Evolutionary conservation across 2,888 invertebrate species (phyloP).

Genomic region (Drosophila koepferae): DNA sequence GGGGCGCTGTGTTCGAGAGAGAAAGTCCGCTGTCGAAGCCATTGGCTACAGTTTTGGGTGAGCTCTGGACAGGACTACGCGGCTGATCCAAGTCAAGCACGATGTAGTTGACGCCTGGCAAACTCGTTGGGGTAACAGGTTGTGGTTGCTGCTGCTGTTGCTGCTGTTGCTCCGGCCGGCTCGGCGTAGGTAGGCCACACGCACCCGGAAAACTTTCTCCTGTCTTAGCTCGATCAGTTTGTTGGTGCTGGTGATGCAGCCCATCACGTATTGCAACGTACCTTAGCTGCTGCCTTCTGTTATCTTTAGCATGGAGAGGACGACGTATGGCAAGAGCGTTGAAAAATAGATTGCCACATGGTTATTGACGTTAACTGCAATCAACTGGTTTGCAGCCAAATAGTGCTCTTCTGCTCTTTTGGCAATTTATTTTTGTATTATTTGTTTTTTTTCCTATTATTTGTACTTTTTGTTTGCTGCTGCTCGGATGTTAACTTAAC

Average conservation of each 20-base stretch:
- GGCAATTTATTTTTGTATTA: no score
- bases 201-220: slow-evolving; percentile 88
- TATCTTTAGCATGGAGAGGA: slow-evolving; percentile 36
- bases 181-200: slow-evolving; percentile 78
- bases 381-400: not conserved
- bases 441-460: no score
- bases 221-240: slow-evolving; percentile 70
- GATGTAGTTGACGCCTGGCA: slow-evolving; percentile 83
- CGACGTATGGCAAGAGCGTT: slow-evolving; percentile 20
- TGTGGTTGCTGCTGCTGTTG: slow-evolving; percentile 23
- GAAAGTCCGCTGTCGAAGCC: slow-evolving; percentile 66
- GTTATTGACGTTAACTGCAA: not conserved
- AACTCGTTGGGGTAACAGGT: slow-evolving; percentile 70
- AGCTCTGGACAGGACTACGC: slow-evolving; percentile 73
- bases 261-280: slow-evolving; percentile 67
- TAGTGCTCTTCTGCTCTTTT: no score
- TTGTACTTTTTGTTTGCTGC: no score
- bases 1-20: slow-evolving; percentile 27
- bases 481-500: no score
- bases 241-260: slow-evolving; percentile 83
- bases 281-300: slow-evolving; percentile 15
- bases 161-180: slow-evolving; percentile 57
- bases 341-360: not conserved
- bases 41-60: slow-evolving; percentile 49
- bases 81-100: slow-evolving; percentile 84